phyloP scores from a whole-genome alignment of 23 tunicate genomes.

The Halocynthia aurantium region DNA sequence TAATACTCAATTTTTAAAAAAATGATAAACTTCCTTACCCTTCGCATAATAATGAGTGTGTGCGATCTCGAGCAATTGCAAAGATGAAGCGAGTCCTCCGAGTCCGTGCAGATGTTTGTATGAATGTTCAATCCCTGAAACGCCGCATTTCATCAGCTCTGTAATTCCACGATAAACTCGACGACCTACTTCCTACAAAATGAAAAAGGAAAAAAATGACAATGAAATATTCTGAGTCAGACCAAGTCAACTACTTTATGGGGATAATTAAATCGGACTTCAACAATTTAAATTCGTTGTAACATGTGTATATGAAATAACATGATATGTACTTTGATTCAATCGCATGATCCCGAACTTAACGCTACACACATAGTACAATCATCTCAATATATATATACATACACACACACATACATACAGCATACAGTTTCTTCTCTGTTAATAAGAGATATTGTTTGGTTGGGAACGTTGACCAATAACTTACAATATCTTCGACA shows the following conservation, averaged over 20 bases:
- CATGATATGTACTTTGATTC: too few species aligned
- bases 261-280: too few species aligned
- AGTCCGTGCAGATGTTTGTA: constrained; percentile 71
- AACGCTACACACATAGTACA: too few species aligned
- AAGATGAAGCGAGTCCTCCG: constrained; percentile 90
- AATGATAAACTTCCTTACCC: constrained; percentile 28
- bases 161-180: constrained; percentile 93
- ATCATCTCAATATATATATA: too few species aligned
- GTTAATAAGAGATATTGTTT: too few species aligned
- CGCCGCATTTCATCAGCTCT: constrained; percentile 86
- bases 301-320: too few species aligned
- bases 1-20: constrained; percentile 7
- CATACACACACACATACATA: too few species aligned
- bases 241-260: too few species aligned
- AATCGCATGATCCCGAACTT: too few species aligned
- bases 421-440: too few species aligned
- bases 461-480: neutral
- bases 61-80: constrained; percentile 78
- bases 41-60: constrained; percentile 97
- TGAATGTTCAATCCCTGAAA: constrained; percentile 81
- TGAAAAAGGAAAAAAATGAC: neutral
- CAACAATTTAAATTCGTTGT: too few species aligned
- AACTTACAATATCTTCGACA: constrained; percentile 87
- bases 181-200: constrained; percentile 56
- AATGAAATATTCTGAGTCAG: too few species aligned